Evolutionary conservation across 2,113 vertebrate species (phyloP).

Genomic region (Protobothrops flavoviridis): DNA sequence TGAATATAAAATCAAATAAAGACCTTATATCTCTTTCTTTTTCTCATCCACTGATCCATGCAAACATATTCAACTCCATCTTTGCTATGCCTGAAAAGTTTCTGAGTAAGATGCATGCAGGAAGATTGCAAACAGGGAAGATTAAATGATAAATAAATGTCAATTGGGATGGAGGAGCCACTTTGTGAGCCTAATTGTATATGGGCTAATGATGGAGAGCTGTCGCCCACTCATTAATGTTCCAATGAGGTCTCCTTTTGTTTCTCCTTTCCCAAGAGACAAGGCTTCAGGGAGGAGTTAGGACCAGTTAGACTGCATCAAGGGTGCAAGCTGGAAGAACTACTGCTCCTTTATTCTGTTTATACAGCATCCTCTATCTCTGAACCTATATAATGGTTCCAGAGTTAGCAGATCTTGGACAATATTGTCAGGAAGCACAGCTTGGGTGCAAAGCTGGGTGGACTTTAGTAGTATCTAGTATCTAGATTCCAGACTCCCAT

Average conservation of each 20-base stretch:
- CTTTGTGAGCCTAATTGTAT: not conserved
- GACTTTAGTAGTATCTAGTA: not conserved
- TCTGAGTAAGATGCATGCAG: not conserved
- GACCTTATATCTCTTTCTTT: not conserved
- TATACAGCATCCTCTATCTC: not conserved
- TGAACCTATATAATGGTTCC: not conserved
- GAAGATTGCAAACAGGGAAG: not conserved
- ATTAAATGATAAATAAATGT: not conserved
- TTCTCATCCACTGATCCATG: not conserved
- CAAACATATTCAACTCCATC: not conserved
- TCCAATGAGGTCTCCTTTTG: not conserved
- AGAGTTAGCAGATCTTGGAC: not conserved
- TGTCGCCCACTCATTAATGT: not conserved
- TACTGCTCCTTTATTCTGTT: not conserved
- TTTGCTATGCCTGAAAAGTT: not conserved
- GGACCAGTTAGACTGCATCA: not conserved
- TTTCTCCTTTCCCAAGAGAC: not conserved
- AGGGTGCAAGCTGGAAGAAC: not conserved
- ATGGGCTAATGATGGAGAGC: not conserved
- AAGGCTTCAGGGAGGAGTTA: not conserved
- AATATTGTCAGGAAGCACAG: not conserved
- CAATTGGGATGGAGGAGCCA: not conserved
- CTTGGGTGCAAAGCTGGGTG: not conserved
- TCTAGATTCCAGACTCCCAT: not conserved
- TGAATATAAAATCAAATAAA: not conserved